Conservation (phyloP, 1,140 invertebrate species). For the Drosophila pandora region DNA sequence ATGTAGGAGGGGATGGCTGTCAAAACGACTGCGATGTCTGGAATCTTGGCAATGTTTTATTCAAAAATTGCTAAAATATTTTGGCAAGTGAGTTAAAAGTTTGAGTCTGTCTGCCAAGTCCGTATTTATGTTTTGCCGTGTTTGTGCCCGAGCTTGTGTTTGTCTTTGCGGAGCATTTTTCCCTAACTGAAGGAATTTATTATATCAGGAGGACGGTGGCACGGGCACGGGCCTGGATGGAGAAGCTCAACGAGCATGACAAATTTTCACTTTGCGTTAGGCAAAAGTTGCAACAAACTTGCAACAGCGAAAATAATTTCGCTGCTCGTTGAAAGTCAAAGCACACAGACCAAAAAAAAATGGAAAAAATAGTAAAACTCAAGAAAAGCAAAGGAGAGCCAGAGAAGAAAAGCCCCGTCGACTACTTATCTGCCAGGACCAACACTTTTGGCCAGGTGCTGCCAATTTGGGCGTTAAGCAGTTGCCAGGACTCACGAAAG, state of each 20-base stretch:
- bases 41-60: constrained; percentile 74
- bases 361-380: constrained; percentile 10
- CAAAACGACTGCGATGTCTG: background rate
- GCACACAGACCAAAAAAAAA: constrained; percentile 21
- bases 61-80: constrained; percentile 80
- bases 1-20: too few relatives aligned
- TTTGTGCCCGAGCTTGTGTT: constrained; percentile 42
- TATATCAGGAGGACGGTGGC: constrained; percentile 48
- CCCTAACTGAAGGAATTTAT: constrained; percentile 79
- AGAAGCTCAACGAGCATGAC: constrained; percentile 73
- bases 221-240: constrained; percentile 10
- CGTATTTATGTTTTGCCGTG: constrained; percentile 67
- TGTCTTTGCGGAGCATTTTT: constrained; percentile 68
- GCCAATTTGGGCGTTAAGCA: constrained; percentile 76
- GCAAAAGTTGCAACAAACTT: constrained; percentile 75
- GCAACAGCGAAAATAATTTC: constrained; percentile 75
- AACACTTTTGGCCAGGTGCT: constrained; percentile 74
- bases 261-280: constrained; percentile 77
- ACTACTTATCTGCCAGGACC: constrained; percentile 70
- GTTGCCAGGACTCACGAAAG: constrained; percentile 47
- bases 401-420: constrained; percentile 26
- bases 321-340: constrained; percentile 53
- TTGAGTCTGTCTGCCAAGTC: constrained; percentile 49
- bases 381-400: constrained; percentile 11
- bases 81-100: constrained; percentile 75